These are phyloP conservation scores for Lepus townsendii DNA, from an alignment of 2,797 vertebrate species.

Conservation along the genomic window DNA sequence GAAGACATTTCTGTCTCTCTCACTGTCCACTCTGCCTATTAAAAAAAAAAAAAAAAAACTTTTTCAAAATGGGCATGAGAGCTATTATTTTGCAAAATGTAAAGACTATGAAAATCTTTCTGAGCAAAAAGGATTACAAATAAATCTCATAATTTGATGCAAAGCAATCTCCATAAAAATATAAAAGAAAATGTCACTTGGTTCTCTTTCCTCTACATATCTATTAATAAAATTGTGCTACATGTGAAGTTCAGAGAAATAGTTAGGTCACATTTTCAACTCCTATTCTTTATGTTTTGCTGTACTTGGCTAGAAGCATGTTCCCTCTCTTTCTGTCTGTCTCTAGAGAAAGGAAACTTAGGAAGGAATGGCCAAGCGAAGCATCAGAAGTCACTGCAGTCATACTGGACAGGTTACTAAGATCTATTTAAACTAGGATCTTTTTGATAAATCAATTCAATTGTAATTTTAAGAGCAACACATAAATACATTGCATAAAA, in stretches of 20 bases:
- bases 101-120: constrained; percentile 25
- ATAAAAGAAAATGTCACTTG: background rate
- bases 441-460: constrained; percentile 5
- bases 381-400: background rate
- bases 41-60: too few relatives aligned
- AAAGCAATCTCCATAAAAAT: background rate
- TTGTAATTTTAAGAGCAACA: constrained; percentile 22
- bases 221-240: background rate
- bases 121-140: constrained; percentile 1
- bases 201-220: background rate
- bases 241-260: constrained; percentile 34
- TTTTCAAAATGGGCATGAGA: background rate
- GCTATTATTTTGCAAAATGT: background rate
- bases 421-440: background rate
- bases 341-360: background rate
- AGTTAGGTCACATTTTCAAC: background rate
- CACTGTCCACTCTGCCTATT: too few relatives aligned
- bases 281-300: constrained; percentile 39
- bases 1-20: too few relatives aligned
- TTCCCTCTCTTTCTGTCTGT: too few relatives aligned
- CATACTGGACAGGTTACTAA: too few relatives aligned
- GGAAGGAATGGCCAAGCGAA: background rate
- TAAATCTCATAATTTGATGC: background rate
- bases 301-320: background rate
- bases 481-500: background rate